Conservation (phyloP, 2,888 invertebrate genomes). For the Baccha elongata region DNA sequence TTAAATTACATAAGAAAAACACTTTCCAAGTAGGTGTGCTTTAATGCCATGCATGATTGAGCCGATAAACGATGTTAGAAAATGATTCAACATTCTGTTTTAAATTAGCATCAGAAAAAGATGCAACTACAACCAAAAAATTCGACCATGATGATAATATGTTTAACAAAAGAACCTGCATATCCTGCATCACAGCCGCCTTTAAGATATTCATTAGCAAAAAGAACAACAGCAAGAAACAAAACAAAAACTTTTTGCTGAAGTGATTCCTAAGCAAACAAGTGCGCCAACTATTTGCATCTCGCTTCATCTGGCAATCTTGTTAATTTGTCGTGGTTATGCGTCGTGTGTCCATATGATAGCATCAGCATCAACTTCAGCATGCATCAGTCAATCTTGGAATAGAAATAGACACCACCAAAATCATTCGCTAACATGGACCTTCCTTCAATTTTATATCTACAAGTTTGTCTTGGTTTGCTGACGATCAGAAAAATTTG, state of each 20-base stretch:
- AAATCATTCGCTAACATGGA: slow-evolving; percentile 21
- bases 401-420: slow-evolving; percentile 50
- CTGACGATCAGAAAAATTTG: slow-evolving; percentile 37
- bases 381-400: slow-evolving; percentile 30
- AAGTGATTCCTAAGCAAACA: slow-evolving; percentile 31
- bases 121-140: not conserved
- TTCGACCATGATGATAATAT: slow-evolving; percentile 19
- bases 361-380: slow-evolving; percentile 3
- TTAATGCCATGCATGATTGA: slow-evolving; percentile 33
- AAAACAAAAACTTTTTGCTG: not conserved
- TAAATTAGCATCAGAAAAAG: not conserved
- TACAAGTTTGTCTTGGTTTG: not conserved
- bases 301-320: slow-evolving; percentile 28
- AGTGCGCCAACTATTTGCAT: slow-evolving; percentile 48
- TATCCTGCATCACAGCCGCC: slow-evolving; percentile 3
- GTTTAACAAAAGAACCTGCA: slow-evolving; percentile 5
- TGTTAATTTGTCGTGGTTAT: slow-evolving; percentile 37
- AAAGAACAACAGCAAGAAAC: not conserved
- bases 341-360: slow-evolving; percentile 21
- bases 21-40: slow-evolving; percentile 10
- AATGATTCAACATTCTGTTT: slow-evolving; percentile 13
- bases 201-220: slow-evolving; percentile 17
- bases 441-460: slow-evolving; percentile 8
- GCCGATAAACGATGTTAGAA: slow-evolving; percentile 18
- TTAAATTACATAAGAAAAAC: slow-evolving; percentile 8